Base-by-base conservation (phyloP, 30 jellyfish, hydroid and myxozoan species). In the Mastigias papua region DNA sequence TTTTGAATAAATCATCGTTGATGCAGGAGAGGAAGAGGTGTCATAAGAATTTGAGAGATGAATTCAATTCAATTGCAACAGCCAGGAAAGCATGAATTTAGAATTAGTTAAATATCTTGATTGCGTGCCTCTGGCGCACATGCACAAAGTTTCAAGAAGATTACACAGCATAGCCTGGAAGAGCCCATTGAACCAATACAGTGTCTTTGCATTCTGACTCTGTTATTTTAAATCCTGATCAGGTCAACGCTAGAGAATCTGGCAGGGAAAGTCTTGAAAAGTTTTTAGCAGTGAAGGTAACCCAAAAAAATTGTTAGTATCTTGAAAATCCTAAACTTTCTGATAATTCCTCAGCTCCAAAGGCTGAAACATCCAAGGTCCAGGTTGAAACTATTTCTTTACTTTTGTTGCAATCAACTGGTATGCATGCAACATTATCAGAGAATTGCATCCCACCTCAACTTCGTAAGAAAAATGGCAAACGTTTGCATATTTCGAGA, bases 341-440 rank as follows among this genome's bases (percentile, higher is more conserved):
- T 22, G 73, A 76, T 46, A 30, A 46, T 7, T 28, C 48, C 15
- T 13, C 87, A 11, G 87, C 48, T 9, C 87, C 58, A 10, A 76
- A 77, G 34, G 15, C 58, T 11, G 27, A 5, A 8, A 76, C 73
- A 42, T 21, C 58, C 23, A 76, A 76, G 3, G 26, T 6, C 0
- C 92, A 83, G 51, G 79, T 80, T 20, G 90, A 65, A 82, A 80
- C 65, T 2, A 80, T 80, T 82, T 62, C 90, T 30, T 82, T 19
- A 28, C 90, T 80, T 32, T 75, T 80, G 6, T 50, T 80, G 60
- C 90, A 80, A 30, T 32, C 84, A 25, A 82, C 92, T 25, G 84
- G 92, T 73, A 82, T 65, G 92, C 92, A 83, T 49, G 80, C 69
- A 23, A 10, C 86, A 21, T 3, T 83, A 79, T 70, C 86, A 1